Conservation (phyloP, 2,113 vertebrate genomes). For the Ceyx cyanopectus region DNA sequence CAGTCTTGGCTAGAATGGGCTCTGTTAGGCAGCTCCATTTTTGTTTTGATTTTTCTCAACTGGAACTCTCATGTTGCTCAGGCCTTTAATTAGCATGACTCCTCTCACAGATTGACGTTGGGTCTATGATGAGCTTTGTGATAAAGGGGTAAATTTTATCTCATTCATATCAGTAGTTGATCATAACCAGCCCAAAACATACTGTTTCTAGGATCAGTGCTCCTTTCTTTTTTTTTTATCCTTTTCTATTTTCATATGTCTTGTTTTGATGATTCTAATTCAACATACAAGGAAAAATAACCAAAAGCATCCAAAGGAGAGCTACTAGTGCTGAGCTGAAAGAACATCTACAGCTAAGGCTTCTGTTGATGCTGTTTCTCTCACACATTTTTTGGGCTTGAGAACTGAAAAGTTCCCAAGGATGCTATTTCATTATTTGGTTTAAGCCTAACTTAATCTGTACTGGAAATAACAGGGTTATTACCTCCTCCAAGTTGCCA, state of each 20-base stretch:
- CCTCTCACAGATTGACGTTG: neutral
- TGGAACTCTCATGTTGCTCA: neutral
- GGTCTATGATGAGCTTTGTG: neutral
- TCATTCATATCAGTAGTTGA: neutral
- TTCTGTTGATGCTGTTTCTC: neutral
- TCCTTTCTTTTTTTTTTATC: neutral
- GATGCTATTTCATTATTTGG: neutral
- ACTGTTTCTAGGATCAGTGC: neutral
- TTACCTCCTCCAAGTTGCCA: neutral
- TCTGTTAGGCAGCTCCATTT: neutral
- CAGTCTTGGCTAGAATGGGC: neutral
- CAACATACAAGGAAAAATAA: neutral
- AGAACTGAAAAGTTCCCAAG: neutral
- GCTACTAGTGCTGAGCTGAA: neutral
- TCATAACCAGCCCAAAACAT: neutral
- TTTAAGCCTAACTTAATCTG: neutral
- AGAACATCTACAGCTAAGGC: neutral
- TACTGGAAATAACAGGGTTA: neutral
- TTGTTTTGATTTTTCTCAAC: neutral
- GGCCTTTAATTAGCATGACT: neutral
- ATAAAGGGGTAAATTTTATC: neutral
- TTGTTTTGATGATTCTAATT: neutral
- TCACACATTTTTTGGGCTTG: neutral
- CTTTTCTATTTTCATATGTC: neutral
- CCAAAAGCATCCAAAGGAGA: neutral